Evolutionary conservation across 2,113 vertebrate species (phyloP).

Genomic region (Scomber japonicus): DNA sequence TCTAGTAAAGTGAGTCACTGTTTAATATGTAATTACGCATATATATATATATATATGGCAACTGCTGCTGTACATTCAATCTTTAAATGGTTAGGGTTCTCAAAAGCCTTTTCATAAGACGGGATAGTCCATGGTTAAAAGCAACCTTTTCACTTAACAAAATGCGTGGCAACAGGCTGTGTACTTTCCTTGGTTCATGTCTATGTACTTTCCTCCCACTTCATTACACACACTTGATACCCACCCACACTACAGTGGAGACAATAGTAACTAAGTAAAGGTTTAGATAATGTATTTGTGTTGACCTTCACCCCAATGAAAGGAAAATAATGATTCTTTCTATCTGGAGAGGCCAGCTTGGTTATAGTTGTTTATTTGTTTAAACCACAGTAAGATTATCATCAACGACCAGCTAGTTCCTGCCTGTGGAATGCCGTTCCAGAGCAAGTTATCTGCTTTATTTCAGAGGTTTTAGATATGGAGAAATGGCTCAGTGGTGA

Average conservation of each 20-base stretch:
- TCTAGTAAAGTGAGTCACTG: neutral
- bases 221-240: conserved; percentile 54
- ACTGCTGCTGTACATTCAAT: neutral
- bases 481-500: conserved; percentile 3
- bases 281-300: conserved; percentile 55
- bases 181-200: conserved; percentile 27
- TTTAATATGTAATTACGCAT: neutral
- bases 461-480: conserved; percentile 43
- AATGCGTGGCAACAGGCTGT: neutral
- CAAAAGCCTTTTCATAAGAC: neutral
- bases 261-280: conserved; percentile 46
- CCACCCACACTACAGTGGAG: conserved; percentile 53
- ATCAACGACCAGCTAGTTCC: conserved; percentile 37
- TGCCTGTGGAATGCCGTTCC: conserved; percentile 34
- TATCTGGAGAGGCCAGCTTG: conserved; percentile 26
- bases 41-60: neutral
- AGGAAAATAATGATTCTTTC: conserved; percentile 41
- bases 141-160: conserved; percentile 12
- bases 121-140: conserved; percentile 2
- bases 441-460: conserved; percentile 26
- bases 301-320: conserved; percentile 56
- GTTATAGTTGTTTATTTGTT: conserved; percentile 20
- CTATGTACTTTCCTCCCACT: conserved; percentile 54
- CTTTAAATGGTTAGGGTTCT: neutral
- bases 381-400: conserved; percentile 20